phyloP scores from a whole-genome alignment of 2,113 vertebrate species.

The Leucoraja erinaceus region DNA sequence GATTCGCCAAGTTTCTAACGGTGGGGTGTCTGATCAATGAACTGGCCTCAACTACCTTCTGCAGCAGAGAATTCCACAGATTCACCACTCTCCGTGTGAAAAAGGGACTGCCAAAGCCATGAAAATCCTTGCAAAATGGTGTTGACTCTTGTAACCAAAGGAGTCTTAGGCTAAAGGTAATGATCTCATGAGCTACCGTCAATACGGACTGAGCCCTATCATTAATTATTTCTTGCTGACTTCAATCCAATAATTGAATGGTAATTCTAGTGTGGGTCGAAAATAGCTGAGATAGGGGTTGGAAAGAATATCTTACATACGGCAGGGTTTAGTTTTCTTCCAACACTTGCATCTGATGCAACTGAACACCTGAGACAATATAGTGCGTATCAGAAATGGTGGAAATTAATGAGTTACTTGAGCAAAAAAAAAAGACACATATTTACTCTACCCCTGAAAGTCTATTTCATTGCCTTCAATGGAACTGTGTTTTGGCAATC shows the following conservation, averaged over 20 bases:
- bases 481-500: too few species aligned
- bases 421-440: too few species aligned
- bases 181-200: slow-evolving; percentile 3
- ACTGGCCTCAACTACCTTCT: too few species aligned
- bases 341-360: neutral
- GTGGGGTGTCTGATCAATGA: too few species aligned
- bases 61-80: too few species aligned
- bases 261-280: slow-evolving; percentile 13
- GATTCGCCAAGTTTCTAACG: too few species aligned
- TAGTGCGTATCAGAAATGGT: neutral
- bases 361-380: neutral
- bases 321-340: neutral
- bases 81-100: too few species aligned
- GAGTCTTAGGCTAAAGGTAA: neutral
- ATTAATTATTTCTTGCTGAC: slow-evolving; percentile 26
- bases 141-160: neutral
- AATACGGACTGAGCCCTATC: neutral
- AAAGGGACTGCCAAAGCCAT: neutral
- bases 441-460: too few species aligned
- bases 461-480: too few species aligned
- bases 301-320: neutral
- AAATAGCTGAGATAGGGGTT: slow-evolving; percentile 4
- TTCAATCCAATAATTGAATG: slow-evolving; percentile 27
- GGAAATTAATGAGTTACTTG: too few species aligned
- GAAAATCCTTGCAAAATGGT: neutral